phyloP scores from a whole-genome alignment of 2,113 vertebrate species.

The human region DNA sequence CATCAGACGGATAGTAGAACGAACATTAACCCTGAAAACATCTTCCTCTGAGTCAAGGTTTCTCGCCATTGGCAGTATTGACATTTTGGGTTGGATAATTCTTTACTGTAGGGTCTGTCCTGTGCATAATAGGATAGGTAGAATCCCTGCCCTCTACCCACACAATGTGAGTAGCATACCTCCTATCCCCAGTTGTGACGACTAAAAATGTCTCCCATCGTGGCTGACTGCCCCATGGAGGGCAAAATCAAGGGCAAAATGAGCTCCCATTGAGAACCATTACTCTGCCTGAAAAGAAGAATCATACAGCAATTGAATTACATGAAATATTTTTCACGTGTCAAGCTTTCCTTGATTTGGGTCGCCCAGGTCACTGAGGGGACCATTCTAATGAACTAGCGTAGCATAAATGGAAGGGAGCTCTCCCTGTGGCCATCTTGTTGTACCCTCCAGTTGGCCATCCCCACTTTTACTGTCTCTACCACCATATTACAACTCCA shows the following conservation, averaged over 20 bases:
- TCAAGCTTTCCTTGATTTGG: background rate
- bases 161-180: fast-evolving
- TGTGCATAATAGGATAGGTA: too few relatives aligned
- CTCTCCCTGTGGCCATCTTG: background rate
- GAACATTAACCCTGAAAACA: background rate
- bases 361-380: background rate
- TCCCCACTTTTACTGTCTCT: background rate
- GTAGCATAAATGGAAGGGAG: fast-evolving
- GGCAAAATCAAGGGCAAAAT: background rate
- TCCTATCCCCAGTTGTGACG: background rate
- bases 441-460: fast-evolving
- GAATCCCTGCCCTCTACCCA: background rate
- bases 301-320: background rate
- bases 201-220: background rate
- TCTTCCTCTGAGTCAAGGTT: background rate
- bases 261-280: background rate
- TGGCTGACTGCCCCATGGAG: background rate
- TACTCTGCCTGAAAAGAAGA: background rate
- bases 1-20: background rate
- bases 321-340: background rate
- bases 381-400: background rate
- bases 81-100: background rate
- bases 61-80: background rate
- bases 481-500: background rate
- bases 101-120: background rate